These are phyloP conservation scores for Steinernema scapterisci DNA, from an alignment of 2,888 invertebrate genomes.

Conservation along the genomic window DNA sequence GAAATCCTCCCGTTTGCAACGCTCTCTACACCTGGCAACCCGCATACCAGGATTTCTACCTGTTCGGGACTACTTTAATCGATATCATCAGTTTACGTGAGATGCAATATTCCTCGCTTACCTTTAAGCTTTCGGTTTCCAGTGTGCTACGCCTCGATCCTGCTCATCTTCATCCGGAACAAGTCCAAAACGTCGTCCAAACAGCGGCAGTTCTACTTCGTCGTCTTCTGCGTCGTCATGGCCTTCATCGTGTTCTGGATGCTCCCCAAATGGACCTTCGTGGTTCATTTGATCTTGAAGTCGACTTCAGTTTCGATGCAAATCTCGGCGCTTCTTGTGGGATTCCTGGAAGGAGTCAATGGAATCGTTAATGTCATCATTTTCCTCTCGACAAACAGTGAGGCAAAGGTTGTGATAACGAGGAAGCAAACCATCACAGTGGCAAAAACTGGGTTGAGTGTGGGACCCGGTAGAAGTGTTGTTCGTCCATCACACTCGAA, in stretches of 20 bases:
- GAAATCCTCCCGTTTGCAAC: conserved; percentile 5
- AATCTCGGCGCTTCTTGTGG: background rate
- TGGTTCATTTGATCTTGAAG: background rate
- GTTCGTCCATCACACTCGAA: background rate
- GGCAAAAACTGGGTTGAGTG: background rate
- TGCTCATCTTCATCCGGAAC: background rate
- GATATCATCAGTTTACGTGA: background rate
- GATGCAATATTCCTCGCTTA: background rate
- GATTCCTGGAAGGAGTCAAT: conserved; percentile 5
- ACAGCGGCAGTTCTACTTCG: conserved; percentile 13
- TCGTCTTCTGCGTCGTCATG: conserved; percentile 5
- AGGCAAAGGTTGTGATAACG: background rate
- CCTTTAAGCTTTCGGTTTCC: background rate
- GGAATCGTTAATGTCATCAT: background rate
- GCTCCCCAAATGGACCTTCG: background rate
- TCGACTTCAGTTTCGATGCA: background rate
- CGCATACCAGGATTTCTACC: conserved; percentile 14
- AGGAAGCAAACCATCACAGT: background rate
- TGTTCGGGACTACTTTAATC: background rate
- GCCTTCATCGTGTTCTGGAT: conserved; percentile 20
- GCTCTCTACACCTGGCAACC: conserved; percentile 15
- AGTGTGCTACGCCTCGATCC: background rate
- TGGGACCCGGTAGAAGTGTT: background rate
- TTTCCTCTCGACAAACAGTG: background rate
- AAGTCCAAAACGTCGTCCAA: background rate